Evolutionary conservation across 1,140 invertebrate genomes (phyloP).

Genomic region (Euwallacea fornicatus): DNA sequence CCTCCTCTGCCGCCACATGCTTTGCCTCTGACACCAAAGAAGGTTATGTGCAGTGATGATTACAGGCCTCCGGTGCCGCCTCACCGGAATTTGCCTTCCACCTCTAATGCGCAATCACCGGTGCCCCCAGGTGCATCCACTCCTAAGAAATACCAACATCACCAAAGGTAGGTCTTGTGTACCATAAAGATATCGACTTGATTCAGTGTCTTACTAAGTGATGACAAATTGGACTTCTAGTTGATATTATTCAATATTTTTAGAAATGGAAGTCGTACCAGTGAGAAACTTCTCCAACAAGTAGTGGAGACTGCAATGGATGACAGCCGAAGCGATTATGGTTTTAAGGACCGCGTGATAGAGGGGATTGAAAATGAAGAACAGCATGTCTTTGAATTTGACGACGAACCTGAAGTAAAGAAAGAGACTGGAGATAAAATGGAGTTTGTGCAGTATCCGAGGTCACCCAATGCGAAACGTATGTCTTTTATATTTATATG

Average conservation of each 20-base stretch:
- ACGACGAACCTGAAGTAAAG: constrained; percentile 47
- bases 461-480: constrained; percentile 44
- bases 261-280: constrained; percentile 39
- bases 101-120: constrained; percentile 40
- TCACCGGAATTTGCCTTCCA: constrained; percentile 65
- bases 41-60: constrained; percentile 56
- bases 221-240: not conserved
- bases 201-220: not conserved
- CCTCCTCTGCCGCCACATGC: constrained; percentile 62
- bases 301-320: constrained; percentile 11
- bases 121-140: constrained; percentile 11
- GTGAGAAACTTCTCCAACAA: constrained; percentile 35
- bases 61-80: constrained; percentile 85
- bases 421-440: constrained; percentile 42
- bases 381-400: constrained; percentile 49
- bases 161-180: constrained; percentile 19
- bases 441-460: constrained; percentile 51
- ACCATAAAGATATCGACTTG: not conserved
- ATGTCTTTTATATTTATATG: constrained; percentile 23
- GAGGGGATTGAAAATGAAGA: constrained; percentile 39
- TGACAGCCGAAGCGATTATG: constrained; percentile 1
- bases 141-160: constrained; percentile 35
- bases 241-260: not conserved
- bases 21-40: constrained; percentile 38
- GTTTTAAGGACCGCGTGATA: constrained; percentile 29